A percentile compares a stretch with the other conserved stretches of the same genome.
Evolutionary conservation across 2,888 invertebrate genomes (phyloP).

Genomic region (Resseliella maxima): DNA sequence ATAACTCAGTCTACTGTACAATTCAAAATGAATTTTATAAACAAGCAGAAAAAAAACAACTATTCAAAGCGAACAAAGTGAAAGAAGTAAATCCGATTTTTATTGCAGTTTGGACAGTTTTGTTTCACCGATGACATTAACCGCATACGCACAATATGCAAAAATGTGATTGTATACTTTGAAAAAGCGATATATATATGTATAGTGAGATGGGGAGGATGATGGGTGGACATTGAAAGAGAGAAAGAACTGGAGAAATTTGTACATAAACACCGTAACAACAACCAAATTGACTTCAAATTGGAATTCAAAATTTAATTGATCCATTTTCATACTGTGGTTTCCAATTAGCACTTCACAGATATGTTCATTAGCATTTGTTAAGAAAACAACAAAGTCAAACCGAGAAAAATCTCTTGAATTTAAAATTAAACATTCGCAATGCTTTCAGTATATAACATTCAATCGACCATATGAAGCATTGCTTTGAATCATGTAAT

Average conservation of each 20-base stretch:
- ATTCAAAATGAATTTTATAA: slow-evolving; percentile 48
- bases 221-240: background rate
- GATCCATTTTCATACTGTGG: slow-evolving; percentile 14
- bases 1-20: slow-evolving; percentile 28
- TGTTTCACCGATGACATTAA: slow-evolving; percentile 32
- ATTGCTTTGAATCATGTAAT: background rate
- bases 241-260: background rate
- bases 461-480: background rate
- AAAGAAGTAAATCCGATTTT: slow-evolving; percentile 48
- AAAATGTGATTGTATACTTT: slow-evolving; percentile 19
- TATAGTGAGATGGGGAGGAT: too few relatives aligned
- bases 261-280: background rate
- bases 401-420: background rate
- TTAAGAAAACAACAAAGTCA: background rate
- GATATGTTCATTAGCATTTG: background rate
- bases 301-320: slow-evolving; percentile 17
- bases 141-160: slow-evolving; percentile 26
- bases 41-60: background rate
- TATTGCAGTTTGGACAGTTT: slow-evolving; percentile 53
- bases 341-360: slow-evolving; percentile 9
- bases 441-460: background rate
- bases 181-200: background rate
- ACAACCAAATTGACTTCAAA: background rate
- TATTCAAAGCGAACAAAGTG: background rate
- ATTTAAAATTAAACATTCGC: background rate